Evolutionary conservation across 2,797 vertebrate genomes (phyloP).

Genomic region (Melanotaenia boesemani): DNA sequence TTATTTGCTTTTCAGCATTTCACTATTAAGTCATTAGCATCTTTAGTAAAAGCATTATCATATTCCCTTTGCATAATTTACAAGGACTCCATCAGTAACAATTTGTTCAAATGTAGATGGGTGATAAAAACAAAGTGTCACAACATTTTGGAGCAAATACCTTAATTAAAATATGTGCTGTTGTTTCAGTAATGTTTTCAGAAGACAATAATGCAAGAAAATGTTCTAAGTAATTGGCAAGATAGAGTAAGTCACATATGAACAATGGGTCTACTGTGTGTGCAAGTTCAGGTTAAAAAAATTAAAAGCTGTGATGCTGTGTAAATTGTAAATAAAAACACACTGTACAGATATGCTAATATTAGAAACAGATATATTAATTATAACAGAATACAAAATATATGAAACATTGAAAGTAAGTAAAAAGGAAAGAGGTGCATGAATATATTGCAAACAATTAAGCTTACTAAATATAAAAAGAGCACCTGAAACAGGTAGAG

Average conservation of each 20-base stretch:
- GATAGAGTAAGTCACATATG: not conserved
- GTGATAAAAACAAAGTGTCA: not conserved
- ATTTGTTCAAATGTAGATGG: constrained; percentile 12
- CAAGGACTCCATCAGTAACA: constrained; percentile 23
- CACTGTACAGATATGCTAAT: no score
- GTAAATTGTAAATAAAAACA: no score
- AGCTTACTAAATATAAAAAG: no score
- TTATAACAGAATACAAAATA: no score
- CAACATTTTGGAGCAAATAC: constrained; percentile 18
- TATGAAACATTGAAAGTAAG: no score
- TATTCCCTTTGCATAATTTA: constrained; percentile 29
- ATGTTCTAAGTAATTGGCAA: not conserved
- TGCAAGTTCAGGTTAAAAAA: no score
- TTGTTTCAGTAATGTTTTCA: constrained; percentile 4
- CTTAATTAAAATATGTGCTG: constrained; percentile 1
- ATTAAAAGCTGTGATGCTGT: no score
- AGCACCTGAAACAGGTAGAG: no score
- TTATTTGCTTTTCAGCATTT: constrained; percentile 27
- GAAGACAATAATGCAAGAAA: constrained; percentile 1
- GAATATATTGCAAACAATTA: no score
- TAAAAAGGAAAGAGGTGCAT: no score
- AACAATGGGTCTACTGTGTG: no score
- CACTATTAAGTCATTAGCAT: constrained; percentile 29
- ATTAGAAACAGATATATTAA: no score
- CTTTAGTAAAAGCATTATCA: constrained; percentile 47